Evolutionary conservation across 2,888 invertebrate genomes (phyloP).

Genomic region (Rugalucina vietnamica): DNA sequence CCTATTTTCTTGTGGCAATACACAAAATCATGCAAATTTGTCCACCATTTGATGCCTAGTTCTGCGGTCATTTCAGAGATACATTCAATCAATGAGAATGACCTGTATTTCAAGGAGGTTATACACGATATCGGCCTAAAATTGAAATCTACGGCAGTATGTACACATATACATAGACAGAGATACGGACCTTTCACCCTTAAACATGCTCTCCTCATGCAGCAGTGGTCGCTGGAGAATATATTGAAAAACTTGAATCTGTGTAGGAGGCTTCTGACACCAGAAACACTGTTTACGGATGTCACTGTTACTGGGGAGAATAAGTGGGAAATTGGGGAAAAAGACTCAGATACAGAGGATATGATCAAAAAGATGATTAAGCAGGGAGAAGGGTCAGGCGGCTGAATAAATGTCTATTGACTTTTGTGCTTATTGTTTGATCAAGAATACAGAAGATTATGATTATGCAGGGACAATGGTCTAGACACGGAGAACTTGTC

Average conservation of each 20-base stretch:
- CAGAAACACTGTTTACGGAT: constrained; percentile 59
- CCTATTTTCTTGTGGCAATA: too few relatives aligned
- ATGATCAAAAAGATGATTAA: not conserved
- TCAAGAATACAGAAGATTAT: too few relatives aligned
- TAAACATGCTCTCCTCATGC: constrained; percentile 90
- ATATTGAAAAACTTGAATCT: constrained; percentile 74
- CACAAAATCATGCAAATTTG: too few relatives aligned
- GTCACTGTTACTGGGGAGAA: constrained; percentile 1
- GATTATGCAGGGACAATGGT: too few relatives aligned
- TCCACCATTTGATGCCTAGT: too few relatives aligned
- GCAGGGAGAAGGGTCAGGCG: not conserved
- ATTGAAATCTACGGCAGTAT: constrained; percentile 92
- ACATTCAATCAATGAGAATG: constrained; percentile 93
- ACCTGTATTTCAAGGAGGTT: constrained; percentile 88
- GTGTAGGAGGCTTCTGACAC: constrained; percentile 62
- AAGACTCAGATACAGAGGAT: not conserved
- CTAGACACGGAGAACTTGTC: too few relatives aligned
- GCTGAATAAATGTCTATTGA: not conserved
- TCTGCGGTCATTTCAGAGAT: constrained; percentile 90
- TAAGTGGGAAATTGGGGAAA: not conserved
- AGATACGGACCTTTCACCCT: constrained; percentile 92
- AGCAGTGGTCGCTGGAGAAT: constrained; percentile 87
- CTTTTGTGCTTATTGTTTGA: not conserved
- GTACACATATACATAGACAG: constrained; percentile 91
- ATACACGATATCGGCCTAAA: constrained; percentile 93